Conservation (phyloP, 2,888 invertebrate genomes). For the Nebria salina region DNA sequence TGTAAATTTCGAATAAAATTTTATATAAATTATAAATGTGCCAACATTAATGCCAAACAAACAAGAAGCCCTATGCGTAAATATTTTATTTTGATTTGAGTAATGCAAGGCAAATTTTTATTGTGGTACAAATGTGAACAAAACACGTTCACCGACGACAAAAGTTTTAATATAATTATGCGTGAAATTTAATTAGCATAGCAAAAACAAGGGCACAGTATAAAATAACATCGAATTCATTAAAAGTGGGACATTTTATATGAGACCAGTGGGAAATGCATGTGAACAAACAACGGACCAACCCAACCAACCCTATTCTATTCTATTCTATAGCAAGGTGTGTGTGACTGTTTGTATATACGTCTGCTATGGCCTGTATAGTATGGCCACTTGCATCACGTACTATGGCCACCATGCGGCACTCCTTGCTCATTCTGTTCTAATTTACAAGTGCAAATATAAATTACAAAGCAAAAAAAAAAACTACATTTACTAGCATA, state of each 20-base stretch:
- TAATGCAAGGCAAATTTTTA: neutral
- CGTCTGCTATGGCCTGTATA: neutral
- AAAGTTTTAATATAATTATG: constrained; percentile 24
- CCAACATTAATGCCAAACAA: neutral
- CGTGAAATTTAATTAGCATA: constrained; percentile 38
- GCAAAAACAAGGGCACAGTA: constrained; percentile 28
- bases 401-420: constrained; percentile 3
- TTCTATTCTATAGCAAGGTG: neutral
- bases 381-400: too few species aligned
- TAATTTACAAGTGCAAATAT: constrained; percentile 6
- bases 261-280: constrained; percentile 36
- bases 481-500: neutral
- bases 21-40: neutral
- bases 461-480: constrained; percentile 5
- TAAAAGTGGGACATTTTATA: constrained; percentile 30
- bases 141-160: neutral
- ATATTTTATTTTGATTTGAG: neutral
- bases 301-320: constrained; percentile 14
- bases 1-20: neutral
- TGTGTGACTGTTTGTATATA: neutral
- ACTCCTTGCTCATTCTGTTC: constrained; percentile 13
- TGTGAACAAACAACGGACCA: constrained; percentile 15
- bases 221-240: constrained; percentile 35
- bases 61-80: neutral
- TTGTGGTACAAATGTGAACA: neutral